Conservation (phyloP, 2,797 vertebrate species). For the Nyctalus aviator region DNA sequence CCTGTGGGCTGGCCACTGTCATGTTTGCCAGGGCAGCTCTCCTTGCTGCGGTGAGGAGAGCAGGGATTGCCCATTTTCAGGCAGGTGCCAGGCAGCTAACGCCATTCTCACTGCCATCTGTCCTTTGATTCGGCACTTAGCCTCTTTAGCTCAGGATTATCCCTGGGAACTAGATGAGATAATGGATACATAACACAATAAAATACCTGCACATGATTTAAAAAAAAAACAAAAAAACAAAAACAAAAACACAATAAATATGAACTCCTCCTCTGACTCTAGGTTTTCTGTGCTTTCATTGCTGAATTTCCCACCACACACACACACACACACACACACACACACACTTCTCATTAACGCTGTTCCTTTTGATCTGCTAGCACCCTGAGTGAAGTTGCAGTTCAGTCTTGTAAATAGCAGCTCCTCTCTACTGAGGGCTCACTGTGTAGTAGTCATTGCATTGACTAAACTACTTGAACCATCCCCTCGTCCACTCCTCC, state of each 20-base stretch:
- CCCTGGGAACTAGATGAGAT: constrained; percentile 27
- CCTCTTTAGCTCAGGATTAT: constrained; percentile 20
- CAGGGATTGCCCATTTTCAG: background rate
- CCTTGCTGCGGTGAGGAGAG: background rate
- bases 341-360: background rate
- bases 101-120: background rate
- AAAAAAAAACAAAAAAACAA: background rate
- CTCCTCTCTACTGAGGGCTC: background rate
- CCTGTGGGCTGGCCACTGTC: background rate
- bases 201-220: background rate
- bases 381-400: background rate
- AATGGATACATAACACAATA: background rate
- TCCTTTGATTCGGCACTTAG: constrained; percentile 3
- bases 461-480: background rate
- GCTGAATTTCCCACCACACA: background rate
- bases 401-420: background rate
- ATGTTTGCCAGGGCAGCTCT: background rate
- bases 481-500: background rate
- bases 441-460: background rate
- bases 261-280: background rate
- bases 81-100: background rate
- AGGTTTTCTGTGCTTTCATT: background rate
- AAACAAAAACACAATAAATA: background rate
- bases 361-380: constrained; percentile 9
- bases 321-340: background rate